Conservation (phyloP, 2,113 vertebrate species). For the Maccullochella peelii region DNA sequence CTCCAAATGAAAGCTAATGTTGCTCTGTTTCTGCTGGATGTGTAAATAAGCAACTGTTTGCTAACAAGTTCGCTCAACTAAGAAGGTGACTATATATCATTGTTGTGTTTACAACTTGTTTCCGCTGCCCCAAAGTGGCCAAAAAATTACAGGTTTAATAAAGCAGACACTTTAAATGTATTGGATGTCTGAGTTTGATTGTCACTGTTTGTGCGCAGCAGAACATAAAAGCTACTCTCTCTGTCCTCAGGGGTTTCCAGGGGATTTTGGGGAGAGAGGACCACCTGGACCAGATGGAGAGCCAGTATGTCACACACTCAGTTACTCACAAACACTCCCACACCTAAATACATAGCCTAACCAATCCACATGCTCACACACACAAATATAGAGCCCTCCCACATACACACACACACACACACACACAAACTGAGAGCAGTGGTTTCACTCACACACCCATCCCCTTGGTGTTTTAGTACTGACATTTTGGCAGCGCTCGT, state of each 20-base stretch:
- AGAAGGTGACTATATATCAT: too few species aligned
- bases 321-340: constrained; percentile 16
- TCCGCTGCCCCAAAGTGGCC: not conserved
- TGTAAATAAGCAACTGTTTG: not conserved
- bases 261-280: constrained; percentile 96
- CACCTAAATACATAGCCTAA: constrained; percentile 12
- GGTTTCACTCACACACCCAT: constrained; percentile 19
- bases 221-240: constrained; percentile 61
- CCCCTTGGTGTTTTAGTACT: constrained; percentile 51
- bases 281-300: constrained; percentile 96
- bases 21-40: not conserved
- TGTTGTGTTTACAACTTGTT: not conserved
- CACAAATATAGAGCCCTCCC: constrained; percentile 2
- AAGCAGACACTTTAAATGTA: not conserved
- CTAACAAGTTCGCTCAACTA: not conserved
- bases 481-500: constrained; percentile 39
- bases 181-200: constrained; percentile 12
- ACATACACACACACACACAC: not conserved
- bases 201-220: constrained; percentile 11
- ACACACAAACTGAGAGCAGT: constrained; percentile 26
- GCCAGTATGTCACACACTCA: constrained; percentile 89
- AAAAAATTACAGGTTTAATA: constrained; percentile 2
- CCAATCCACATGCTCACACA: not conserved
- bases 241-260: constrained; percentile 92
- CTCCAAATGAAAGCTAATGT: not conserved